Conservation (phyloP, 1,140 invertebrate genomes). For the Drosophila pachea region DNA sequence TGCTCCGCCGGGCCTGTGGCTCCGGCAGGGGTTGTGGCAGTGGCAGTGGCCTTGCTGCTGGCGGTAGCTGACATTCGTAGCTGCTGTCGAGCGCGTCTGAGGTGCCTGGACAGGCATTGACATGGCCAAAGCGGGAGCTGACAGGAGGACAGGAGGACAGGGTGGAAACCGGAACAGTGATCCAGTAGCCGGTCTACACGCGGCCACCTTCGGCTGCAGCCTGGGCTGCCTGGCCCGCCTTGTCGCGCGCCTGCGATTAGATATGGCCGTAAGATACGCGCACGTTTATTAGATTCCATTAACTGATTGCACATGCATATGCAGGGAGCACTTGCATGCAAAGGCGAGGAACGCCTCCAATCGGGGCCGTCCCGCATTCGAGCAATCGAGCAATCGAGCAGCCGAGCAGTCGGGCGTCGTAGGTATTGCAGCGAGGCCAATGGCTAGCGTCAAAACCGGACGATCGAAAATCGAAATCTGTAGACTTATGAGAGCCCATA, state of each 20-base stretch:
- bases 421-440: background rate
- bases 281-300: constrained; percentile 75
- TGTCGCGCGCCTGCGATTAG: constrained; percentile 65
- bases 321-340: constrained; percentile 21
- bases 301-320: constrained; percentile 61
- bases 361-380: constrained; percentile 24
- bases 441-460: constrained; percentile 10
- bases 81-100: constrained; percentile 17
- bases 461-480: constrained; percentile 70
- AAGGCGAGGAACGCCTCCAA: constrained; percentile 25
- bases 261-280: constrained; percentile 66
- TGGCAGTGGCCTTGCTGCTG: constrained; percentile 56
- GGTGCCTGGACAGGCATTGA: constrained; percentile 6
- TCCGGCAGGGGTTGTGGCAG: background rate
- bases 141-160: background rate
- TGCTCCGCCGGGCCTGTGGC: constrained; percentile 7
- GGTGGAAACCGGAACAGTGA: background rate
- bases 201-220: constrained; percentile 15
- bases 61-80: constrained; percentile 21
- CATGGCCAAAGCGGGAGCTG: background rate
- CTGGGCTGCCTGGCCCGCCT: background rate
- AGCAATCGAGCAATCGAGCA: constrained; percentile 26
- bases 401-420: no score
- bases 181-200: constrained; percentile 27
- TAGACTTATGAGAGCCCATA: constrained; percentile 71